These are phyloP conservation scores for Temnothorax longispinosus DNA, from an alignment of 1,140 invertebrate genomes.

Conservation along the genomic window DNA sequence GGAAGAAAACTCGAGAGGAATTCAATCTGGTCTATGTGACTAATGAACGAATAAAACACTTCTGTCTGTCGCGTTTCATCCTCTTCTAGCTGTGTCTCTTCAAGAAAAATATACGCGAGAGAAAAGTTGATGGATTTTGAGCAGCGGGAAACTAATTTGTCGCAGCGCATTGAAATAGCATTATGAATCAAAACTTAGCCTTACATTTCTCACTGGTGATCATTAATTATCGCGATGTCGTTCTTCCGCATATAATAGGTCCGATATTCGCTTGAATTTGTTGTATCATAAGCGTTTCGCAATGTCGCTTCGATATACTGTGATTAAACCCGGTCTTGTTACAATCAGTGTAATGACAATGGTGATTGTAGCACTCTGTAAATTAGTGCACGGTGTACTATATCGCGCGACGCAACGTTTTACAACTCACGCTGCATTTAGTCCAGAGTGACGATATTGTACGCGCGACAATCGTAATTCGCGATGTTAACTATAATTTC, in stretches of 20 bases:
- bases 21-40: slow-evolving; percentile 80
- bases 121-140: slow-evolving; percentile 24
- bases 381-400: slow-evolving; percentile 29
- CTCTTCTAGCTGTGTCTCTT: slow-evolving; percentile 6
- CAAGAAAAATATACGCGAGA: slow-evolving; percentile 4
- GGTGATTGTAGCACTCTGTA: slow-evolving; percentile 47
- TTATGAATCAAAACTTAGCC: slow-evolving; percentile 12
- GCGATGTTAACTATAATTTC: slow-evolving; percentile 52
- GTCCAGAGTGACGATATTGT: not conserved
- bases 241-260: slow-evolving; percentile 1
- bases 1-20: slow-evolving; percentile 72
- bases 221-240: slow-evolving; percentile 39
- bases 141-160: slow-evolving; percentile 20
- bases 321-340: slow-evolving; percentile 32
- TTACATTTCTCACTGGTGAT: not conserved
- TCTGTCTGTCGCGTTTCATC: slow-evolving; percentile 60
- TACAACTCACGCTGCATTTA: slow-evolving; percentile 45
- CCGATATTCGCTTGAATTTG: slow-evolving; percentile 15
- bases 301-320: slow-evolving; percentile 39
- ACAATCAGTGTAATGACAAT: slow-evolving; percentile 53
- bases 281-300: slow-evolving; percentile 25
- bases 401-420: slow-evolving; percentile 23
- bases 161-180: not conserved
- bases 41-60: slow-evolving; percentile 82
- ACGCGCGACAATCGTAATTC: slow-evolving; percentile 11